Evolutionary conservation across 1,140 invertebrate species (phyloP).

Genomic region (Drosophila pandora): DNA sequence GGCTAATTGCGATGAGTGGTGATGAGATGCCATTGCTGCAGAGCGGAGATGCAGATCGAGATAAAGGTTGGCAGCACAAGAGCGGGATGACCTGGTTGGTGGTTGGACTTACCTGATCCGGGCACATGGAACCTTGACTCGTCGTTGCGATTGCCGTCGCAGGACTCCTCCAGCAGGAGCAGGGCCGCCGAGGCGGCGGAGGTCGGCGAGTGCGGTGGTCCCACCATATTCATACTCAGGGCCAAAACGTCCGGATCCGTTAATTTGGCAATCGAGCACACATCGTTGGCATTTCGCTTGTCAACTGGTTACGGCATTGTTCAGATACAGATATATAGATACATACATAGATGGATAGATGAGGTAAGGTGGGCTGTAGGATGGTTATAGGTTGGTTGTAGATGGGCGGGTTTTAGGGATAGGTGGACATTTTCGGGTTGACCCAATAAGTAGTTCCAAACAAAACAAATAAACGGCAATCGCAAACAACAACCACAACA

Average conservation of each 20-base stretch:
- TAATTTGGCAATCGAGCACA: constrained; percentile 70
- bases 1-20: constrained; percentile 44
- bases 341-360: constrained; percentile 26
- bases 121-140: constrained; percentile 59
- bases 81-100: constrained; percentile 10
- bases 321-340: constrained; percentile 37
- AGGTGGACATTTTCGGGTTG: constrained; percentile 28
- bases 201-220: constrained; percentile 54
- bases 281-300: constrained; percentile 80
- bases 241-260: constrained; percentile 51
- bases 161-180: constrained; percentile 61
- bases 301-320: constrained; percentile 64
- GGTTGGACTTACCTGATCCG: constrained; percentile 59
- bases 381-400: not conserved
- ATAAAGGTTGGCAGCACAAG: constrained; percentile 1
- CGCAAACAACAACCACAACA: constrained; percentile 51
- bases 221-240: constrained; percentile 5
- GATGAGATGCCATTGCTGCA: constrained; percentile 30
- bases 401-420: not conserved
- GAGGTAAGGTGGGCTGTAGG: not conserved
- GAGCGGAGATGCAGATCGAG: constrained; percentile 55
- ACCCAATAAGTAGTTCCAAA: constrained; percentile 51
- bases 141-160: constrained; percentile 76
- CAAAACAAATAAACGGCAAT: constrained; percentile 47
- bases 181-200: constrained; percentile 60